These are phyloP conservation scores for Margarornis squamiger DNA, from an alignment of 2,797 vertebrate species.

Conservation along the genomic window DNA sequence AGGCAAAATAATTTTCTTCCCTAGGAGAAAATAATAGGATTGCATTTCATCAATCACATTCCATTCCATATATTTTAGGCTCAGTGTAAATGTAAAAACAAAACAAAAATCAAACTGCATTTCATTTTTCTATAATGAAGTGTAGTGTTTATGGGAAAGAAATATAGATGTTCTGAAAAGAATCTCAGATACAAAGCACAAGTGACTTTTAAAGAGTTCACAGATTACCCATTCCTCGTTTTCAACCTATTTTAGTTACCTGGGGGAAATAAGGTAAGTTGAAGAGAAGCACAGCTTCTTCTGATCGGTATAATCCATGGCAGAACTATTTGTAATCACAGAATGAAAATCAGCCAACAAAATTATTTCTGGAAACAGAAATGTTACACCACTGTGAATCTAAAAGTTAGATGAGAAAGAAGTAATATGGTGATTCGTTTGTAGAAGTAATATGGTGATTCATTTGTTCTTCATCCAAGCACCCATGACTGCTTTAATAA, in stretches of 20 bases:
- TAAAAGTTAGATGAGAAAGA: neutral
- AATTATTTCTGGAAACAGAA: neutral
- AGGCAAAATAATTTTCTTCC: constrained; percentile 15
- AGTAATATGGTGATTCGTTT: neutral
- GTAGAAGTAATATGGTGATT: neutral
- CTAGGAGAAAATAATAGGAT: constrained; percentile 25
- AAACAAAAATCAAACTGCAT: neutral
- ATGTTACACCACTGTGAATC: neutral
- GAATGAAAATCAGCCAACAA: neutral
- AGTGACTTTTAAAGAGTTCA: neutral
- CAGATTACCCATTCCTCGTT: neutral
- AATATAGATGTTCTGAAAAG: neutral
- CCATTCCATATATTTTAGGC: neutral
- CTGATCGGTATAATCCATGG: neutral
- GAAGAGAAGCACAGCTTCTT: neutral
- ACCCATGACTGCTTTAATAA: neutral
- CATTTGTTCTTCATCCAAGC: neutral
- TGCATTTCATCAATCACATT: constrained; percentile 27
- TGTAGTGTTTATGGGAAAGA: neutral
- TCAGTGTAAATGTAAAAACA: neutral
- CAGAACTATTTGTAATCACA: neutral
- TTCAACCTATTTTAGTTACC: neutral
- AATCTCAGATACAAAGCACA: neutral
- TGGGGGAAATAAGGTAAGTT: neutral
- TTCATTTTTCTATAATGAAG: neutral